Percentiles rank a stretch among this genome's conserved stretches.
Evolutionary conservation across 2,888 invertebrate species (phyloP).

Genomic region (Autographa gamma): DNA sequence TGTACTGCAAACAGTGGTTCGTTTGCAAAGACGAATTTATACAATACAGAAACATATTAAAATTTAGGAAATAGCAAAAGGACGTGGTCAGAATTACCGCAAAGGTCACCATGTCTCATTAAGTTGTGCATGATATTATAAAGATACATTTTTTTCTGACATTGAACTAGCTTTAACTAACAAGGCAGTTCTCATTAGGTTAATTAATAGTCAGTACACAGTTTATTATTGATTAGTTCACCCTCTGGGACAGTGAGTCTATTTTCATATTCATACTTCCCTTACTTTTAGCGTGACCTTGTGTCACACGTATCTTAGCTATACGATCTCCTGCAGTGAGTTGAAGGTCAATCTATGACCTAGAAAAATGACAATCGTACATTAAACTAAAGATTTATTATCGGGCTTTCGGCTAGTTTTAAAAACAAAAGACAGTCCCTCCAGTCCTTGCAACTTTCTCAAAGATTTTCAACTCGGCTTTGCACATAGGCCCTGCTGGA

Average conservation of each 20-base stretch:
- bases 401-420: not conserved
- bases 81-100: too few relatives aligned
- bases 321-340: not conserved
- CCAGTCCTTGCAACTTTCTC: not conserved
- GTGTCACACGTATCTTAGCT: not conserved
- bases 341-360: not conserved
- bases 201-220: not conserved
- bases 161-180: too few relatives aligned
- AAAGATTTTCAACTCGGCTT: not conserved
- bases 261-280: not conserved
- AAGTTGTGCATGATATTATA: too few relatives aligned
- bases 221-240: not conserved
- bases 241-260: too few relatives aligned
- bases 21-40: too few relatives aligned
- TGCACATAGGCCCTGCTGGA: not conserved
- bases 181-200: not conserved
- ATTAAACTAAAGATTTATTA: too few relatives aligned
- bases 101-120: too few relatives aligned
- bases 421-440: not conserved
- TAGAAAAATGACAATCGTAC: not conserved
- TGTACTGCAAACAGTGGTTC: too few relatives aligned
- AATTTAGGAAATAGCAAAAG: too few relatives aligned
- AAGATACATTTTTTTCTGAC: too few relatives aligned
- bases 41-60: too few relatives aligned
- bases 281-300: not conserved